phyloP scores from a whole-genome alignment of 2,113 vertebrate genomes.

The Circaetus gallicus region DNA sequence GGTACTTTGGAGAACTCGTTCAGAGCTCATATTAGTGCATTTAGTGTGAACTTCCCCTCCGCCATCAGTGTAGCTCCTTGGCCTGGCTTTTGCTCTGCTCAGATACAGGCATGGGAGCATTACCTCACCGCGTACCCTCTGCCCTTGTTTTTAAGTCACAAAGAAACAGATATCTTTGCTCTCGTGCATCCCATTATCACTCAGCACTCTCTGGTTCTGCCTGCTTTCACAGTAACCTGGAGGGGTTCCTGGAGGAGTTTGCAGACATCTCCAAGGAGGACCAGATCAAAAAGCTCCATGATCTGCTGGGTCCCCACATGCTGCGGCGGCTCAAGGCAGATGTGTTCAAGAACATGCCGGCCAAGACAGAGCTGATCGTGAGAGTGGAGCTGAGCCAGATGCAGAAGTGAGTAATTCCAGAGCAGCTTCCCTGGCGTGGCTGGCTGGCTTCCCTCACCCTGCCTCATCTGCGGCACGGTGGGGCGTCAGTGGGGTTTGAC shows the following conservation, averaged over 20 bases:
- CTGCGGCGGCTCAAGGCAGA: conserved; percentile 92
- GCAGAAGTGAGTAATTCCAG: conserved; percentile 85
- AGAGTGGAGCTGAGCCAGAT: conserved; percentile 97
- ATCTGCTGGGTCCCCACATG: conserved; percentile 97
- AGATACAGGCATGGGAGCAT: rapidly evolving
- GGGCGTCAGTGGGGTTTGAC: rapidly evolving
- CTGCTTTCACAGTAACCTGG: conserved; percentile 85
- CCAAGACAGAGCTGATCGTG: conserved; percentile 96
- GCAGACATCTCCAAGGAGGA: conserved; percentile 99
- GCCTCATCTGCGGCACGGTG: rapidly evolving
- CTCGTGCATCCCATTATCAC: rapidly evolving
- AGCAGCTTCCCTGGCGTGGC: not conserved
- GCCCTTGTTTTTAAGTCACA: not conserved
- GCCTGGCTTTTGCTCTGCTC: not conserved
- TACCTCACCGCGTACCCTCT: not conserved
- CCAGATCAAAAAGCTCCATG: conserved; percentile 98
- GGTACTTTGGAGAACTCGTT: not conserved
- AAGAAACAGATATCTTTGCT: not conserved
- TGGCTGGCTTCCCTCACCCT: not conserved
- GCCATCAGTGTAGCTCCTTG: rapidly evolving
- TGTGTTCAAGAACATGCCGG: conserved; percentile 98
- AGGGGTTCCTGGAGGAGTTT: conserved; percentile 98
- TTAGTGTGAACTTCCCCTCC: not conserved
- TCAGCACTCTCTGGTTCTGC: not conserved
- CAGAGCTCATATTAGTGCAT: rapidly evolving